Conservation (phyloP, 2,113 vertebrate genomes). For the Barbus barbus region DNA sequence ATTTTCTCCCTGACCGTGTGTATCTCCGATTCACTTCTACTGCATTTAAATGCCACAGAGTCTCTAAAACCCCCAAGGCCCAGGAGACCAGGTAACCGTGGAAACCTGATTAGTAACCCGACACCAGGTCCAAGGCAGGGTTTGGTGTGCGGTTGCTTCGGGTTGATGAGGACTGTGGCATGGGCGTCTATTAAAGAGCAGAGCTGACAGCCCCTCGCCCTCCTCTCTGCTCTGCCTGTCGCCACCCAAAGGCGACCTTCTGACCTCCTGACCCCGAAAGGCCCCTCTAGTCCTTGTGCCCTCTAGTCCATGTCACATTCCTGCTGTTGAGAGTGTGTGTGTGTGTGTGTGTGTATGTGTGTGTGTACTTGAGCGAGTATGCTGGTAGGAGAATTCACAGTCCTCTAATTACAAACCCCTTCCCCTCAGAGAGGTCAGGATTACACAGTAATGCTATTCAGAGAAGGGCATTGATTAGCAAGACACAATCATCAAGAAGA, state of each 20-base stretch:
- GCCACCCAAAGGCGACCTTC: constrained; percentile 47
- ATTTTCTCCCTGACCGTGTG: constrained; percentile 29
- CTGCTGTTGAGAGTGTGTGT: constrained; percentile 43
- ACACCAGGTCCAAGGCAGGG: constrained; percentile 45
- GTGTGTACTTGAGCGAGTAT: constrained; percentile 52
- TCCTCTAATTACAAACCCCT: constrained; percentile 57
- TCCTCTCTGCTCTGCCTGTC: constrained; percentile 44
- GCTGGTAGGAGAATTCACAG: constrained; percentile 55
- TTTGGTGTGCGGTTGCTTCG: constrained; percentile 50
- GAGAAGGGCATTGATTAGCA: constrained; percentile 55
- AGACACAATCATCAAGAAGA: constrained; percentile 45
- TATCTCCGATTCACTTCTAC: constrained; percentile 36
- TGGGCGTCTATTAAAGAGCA: constrained; percentile 54
- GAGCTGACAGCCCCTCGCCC: too few relatives aligned
- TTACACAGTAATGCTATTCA: constrained; percentile 59
- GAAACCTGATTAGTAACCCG: constrained; percentile 55
- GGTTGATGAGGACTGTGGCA: constrained; percentile 43
- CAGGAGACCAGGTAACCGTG: constrained; percentile 52
- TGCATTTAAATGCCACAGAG: constrained; percentile 50
- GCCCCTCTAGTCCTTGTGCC: constrained; percentile 56
- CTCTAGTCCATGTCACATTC: constrained; percentile 65
- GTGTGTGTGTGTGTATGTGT: too few relatives aligned
- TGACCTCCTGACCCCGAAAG: constrained; percentile 48
- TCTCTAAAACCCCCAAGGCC: constrained; percentile 11
- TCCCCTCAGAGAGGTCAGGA: constrained; percentile 58